Evolutionary conservation across 1,140 invertebrate species (phyloP).

Genomic region (Drosophila sproati): DNA sequence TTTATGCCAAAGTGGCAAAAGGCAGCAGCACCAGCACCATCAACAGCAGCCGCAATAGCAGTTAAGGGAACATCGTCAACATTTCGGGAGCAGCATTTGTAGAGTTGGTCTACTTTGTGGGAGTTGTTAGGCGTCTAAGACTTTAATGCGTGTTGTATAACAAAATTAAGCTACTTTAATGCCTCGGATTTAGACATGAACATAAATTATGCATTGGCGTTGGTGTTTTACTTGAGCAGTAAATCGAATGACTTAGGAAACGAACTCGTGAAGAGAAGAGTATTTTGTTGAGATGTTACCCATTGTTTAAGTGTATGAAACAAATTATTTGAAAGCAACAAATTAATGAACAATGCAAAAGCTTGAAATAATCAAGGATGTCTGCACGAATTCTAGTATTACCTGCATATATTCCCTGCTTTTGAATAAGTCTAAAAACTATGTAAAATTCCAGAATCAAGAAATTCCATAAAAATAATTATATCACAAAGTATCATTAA

Average conservation of each 20-base stretch:
- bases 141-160: constrained; percentile 49
- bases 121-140: constrained; percentile 41
- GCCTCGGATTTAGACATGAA: constrained; percentile 18
- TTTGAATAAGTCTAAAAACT: no score
- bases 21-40: constrained; percentile 28
- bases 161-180: constrained; percentile 52
- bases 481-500: no score
- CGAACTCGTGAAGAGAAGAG: constrained; percentile 27
- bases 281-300: constrained; percentile 4
- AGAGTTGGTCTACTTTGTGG: constrained; percentile 32
- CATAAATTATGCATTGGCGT: constrained; percentile 52
- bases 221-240: constrained; percentile 18
- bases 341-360: no score
- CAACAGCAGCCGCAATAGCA: not conserved
- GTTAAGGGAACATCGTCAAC: constrained; percentile 27
- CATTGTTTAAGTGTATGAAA: constrained; percentile 3
- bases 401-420: no score
- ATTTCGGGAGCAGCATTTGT: constrained; percentile 25
- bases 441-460: no score
- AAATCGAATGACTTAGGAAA: constrained; percentile 46
- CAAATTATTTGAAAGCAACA: no score
- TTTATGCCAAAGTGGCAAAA: constrained; percentile 76
- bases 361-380: no score
- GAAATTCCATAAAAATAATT: no score
- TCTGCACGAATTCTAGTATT: no score